Evolutionary conservation across 2,113 vertebrate species (phyloP), one percentile per base, ranked within the genome.

Genomic region (Stomatorhinus ivindoensis): DNA sequence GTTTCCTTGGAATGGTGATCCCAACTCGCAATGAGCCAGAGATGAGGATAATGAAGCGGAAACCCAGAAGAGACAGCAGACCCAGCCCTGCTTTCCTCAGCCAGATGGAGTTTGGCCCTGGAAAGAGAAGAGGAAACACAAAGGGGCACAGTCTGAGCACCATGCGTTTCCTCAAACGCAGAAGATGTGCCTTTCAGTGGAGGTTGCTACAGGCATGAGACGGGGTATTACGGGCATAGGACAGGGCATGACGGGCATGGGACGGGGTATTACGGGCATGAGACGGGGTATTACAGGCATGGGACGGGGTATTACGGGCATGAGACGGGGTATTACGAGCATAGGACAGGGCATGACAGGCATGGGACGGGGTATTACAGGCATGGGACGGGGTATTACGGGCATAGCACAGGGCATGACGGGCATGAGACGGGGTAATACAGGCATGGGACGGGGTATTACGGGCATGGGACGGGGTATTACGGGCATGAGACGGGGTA

Each of bases 81-180:
- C 61, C 87, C 87, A 51, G 24, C 42, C 83, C 44, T 27, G 24
- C 27, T 44, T 89, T 89, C 88, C 88, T 89, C 31, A 17, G 69
- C 50, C 65, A 65, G 47, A 80, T 88, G 88, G 73, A 80, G 69
- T 21, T 82, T 27, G 27, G 88, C 69, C 88, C 69, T 69, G 42
- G 42, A 46, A 51, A 10, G 88, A 83, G 47, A 19, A 35, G 50
- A 53, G 46, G 69, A 82, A 73, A 42, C 35, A 31, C 31, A 6
- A 19, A 82, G 73, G 11, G 31, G 69, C 17, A 55, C 3, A 35
- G 46, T 39, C 88, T 76, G 65, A 65, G 11, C 6, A 11, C 21
- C 39, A n/a, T 88, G 46, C 21, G 21, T 21, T 58, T 87, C 58
- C 44, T 46, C 47, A 17, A n/a, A 17, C 2, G 61, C 0, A 48